Evolutionary conservation across 2,113 vertebrate genomes (phyloP), one percentile per base, ranked within the genome.

Genomic region (Lethenteron camtschaticum): DNA sequence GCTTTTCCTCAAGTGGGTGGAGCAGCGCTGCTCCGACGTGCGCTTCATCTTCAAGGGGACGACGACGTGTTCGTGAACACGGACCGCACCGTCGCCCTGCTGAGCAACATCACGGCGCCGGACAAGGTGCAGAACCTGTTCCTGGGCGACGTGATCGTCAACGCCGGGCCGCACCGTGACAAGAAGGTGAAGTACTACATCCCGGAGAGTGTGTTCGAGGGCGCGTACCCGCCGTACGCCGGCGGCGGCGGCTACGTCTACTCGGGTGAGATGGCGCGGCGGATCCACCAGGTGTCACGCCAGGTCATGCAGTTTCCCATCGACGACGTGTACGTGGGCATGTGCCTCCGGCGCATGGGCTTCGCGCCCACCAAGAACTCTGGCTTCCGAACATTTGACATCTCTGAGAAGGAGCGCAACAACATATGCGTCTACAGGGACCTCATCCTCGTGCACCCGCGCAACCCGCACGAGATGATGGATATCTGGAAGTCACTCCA

Each of bases 241-340:
- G 84, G 83, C 1, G 84, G 84, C 24, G 84, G 83, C 20, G 84
- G 84, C 11, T 79, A 85, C 69, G 80, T 85, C 9, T 85, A 83
- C 72, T 79, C 83, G 7, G 77, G 74, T 10, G 73, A 77, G 1
- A 77, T 85, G 11, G 83, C 80, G 1, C 58, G 74, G 20, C 78
- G 76, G 24, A 71, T 85, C 9, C 74, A 68, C 60, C 70, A 75
- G 16, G 77, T 80, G 24, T 81, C 83, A 1, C 68, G 73, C 8
- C 74, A 75, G 70, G 80, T 85, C 11, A 77, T 71, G 56, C 78
- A 85, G 57, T 85, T 85, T 75, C 84, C 84, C 11, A 85, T 85
- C 14, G 82, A 85, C 3, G 83, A 85, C 13, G 83, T 85, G 13
- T 85, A 80, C 73, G 73, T 83, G 70, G 84, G 84, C 11, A 84